Percentiles rank a stretch among this genome's conserved stretches.
These are phyloP conservation scores for Venturia canescens DNA, from an alignment of 1,140 invertebrate genomes.

Conservation along the genomic window DNA sequence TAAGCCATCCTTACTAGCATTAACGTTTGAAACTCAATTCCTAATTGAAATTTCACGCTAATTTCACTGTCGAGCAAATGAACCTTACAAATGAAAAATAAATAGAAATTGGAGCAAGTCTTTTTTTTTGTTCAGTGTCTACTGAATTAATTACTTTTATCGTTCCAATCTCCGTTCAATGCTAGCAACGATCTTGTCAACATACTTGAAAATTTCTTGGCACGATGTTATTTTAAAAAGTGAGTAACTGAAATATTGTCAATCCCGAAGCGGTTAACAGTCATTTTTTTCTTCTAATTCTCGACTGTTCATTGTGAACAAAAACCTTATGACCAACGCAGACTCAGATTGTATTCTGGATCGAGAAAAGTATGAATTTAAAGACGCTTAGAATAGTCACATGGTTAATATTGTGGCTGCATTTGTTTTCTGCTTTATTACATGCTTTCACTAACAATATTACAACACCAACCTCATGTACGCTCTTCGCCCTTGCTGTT, in stretches of 20 bases:
- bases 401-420: slow-evolving; percentile 70
- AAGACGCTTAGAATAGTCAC: slow-evolving; percentile 59
- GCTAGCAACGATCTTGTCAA: no score
- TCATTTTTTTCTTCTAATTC: no score
- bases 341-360: not conserved
- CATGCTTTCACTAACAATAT: slow-evolving; percentile 73
- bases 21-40: not conserved
- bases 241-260: no score
- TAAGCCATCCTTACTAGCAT: not conserved
- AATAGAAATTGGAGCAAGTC: not conserved
- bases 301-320: no score
- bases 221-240: no score
- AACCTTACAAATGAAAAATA: not conserved
- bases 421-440: slow-evolving; percentile 73
- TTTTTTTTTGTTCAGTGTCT: not conserved
- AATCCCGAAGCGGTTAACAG: no score
- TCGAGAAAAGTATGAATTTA: slow-evolving; percentile 9
- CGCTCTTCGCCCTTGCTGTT: slow-evolving; percentile 69
- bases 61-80: not conserved
- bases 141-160: not conserved
- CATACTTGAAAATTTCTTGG: no score
- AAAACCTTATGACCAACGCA: not conserved
- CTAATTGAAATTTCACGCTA: not conserved
- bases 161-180: no score
- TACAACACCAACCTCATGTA: slow-evolving; percentile 71